Evolutionary conservation across 2,113 vertebrate species (phyloP).

Genomic region (Gila orcuttii): DNA sequence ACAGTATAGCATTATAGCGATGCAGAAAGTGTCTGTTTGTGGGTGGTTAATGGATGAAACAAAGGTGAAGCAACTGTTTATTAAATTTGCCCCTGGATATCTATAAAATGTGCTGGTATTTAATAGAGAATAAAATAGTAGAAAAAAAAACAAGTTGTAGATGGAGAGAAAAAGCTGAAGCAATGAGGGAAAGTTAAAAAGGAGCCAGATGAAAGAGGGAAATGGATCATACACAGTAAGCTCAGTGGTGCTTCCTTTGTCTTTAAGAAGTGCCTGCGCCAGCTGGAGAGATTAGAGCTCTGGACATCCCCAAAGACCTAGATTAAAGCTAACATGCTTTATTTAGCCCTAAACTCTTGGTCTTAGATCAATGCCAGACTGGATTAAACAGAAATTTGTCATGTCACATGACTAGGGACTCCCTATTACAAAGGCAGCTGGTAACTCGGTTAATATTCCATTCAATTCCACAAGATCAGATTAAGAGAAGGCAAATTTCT

Average conservation of each 20-base stretch:
- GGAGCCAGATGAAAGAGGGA: background rate
- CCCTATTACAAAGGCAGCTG: slow-evolving; percentile 27
- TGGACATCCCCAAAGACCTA: slow-evolving; percentile 60
- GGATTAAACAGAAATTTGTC: slow-evolving; percentile 56
- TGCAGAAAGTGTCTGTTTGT: background rate
- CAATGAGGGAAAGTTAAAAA: slow-evolving; percentile 12
- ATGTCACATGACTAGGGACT: slow-evolving; percentile 27
- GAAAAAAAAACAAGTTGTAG: background rate
- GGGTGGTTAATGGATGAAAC: background rate
- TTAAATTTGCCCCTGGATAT: background rate
- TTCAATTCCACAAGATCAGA: slow-evolving; percentile 22
- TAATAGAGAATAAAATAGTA: background rate
- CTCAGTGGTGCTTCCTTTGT: slow-evolving; percentile 1
- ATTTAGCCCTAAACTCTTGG: slow-evolving; percentile 62
- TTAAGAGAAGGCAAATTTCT: background rate
- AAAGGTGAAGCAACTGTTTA: slow-evolving; percentile 1
- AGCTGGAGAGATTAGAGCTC: slow-evolving; percentile 45
- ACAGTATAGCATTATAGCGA: background rate
- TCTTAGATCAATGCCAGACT: slow-evolving; percentile 69
- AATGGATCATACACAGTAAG: slow-evolving; percentile 30
- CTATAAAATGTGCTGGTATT: background rate
- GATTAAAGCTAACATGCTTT: slow-evolving; percentile 71
- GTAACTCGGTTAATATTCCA: slow-evolving; percentile 28
- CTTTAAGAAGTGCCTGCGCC: slow-evolving; percentile 9
- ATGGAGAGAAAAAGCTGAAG: background rate